phyloP scores from a whole-genome alignment of 2,113 vertebrate genomes.

The Neotragus moschatus region DNA sequence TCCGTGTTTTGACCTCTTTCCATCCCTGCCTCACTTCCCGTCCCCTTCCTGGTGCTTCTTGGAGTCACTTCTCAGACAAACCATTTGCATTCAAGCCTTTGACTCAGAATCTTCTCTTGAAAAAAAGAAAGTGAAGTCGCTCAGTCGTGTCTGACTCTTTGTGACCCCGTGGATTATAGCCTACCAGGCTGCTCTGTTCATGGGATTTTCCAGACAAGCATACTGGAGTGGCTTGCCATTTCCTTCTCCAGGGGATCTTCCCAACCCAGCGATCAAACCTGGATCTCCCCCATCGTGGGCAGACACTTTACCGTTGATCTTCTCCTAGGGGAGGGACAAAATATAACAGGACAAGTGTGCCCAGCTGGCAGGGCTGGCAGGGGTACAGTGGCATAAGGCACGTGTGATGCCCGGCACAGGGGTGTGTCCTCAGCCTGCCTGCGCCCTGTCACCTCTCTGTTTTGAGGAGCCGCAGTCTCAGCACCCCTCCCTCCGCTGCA shows the following conservation, averaged over 20 bases:
- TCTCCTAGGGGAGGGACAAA: not conserved
- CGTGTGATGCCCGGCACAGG: accelerated
- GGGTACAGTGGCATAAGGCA: accelerated
- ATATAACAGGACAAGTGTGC: not conserved
- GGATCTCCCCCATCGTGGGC: not conserved
- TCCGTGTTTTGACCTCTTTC: not conserved
- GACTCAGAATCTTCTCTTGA: not conserved
- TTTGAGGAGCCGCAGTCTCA: accelerated
- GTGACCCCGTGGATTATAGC: not conserved
- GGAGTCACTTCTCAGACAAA: not conserved
- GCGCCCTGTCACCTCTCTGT: not conserved
- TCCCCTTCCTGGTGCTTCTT: not conserved
- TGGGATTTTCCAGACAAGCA: not conserved
- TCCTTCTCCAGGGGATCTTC: not conserved
- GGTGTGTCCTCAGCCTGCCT: not conserved
- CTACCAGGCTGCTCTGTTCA: not conserved
- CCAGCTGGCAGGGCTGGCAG: accelerated
- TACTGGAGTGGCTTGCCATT: not conserved
- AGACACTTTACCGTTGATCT: not conserved
- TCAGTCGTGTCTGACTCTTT: not conserved
- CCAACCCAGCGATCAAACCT: not conserved
- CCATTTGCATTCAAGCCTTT: not conserved
- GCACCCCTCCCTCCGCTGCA: not conserved
- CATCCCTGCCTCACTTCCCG: accelerated
- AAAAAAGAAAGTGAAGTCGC: not conserved